Evolutionary conservation across 2,797 vertebrate species (phyloP), one percentile per base, ranked within the genome.

Genomic region (Zenarchopterus dispar): DNA sequence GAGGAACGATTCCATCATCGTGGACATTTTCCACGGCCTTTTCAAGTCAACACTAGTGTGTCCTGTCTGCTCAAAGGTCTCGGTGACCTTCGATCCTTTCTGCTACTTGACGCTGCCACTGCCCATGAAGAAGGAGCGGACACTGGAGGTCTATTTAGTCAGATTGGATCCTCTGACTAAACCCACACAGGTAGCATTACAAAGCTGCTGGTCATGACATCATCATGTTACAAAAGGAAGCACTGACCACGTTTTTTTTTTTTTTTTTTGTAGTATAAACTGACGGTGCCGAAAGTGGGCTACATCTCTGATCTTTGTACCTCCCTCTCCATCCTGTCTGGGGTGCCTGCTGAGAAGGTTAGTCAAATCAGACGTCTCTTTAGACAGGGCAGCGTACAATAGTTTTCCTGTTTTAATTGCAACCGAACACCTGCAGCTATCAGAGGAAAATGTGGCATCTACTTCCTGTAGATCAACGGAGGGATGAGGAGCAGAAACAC

Each of bases 21-120:
- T 99, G 80, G 97, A 99, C 92, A 99, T 98, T 88, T 99, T 99
- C 91, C 98, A 99, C 36, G 97, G 98, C 73, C 96, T 99, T 83
- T 99, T 99, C 91, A 99, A 99, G 88, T 99, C 98, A 61, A 99
- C 98, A 0, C 82, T 99, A 67, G 97, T 99, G 79, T 99, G 98
- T 87, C 98, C 98, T 15, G 93, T 96, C 58, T 99, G 98, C 80
- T 80, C 95, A 62, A 99, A 99, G 84, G 93, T 99, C 80, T 99
- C 98, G 0, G 98, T 99, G 78, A 99, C 98, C 36, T 99, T 99
- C 78, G 98, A 99, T 74, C 97, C 98, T 8, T 99, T 99, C 92
- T 99, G 98, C 91, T 99, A 99, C 84, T 90, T 99, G 88, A 99
- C 97, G n/a, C 94, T 99, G 78, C 98, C 97, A 17, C 89, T 99